These are phyloP conservation scores for Myotis brandtii DNA, from an alignment of 2,113 vertebrate genomes.

Conservation along the genomic window DNA sequence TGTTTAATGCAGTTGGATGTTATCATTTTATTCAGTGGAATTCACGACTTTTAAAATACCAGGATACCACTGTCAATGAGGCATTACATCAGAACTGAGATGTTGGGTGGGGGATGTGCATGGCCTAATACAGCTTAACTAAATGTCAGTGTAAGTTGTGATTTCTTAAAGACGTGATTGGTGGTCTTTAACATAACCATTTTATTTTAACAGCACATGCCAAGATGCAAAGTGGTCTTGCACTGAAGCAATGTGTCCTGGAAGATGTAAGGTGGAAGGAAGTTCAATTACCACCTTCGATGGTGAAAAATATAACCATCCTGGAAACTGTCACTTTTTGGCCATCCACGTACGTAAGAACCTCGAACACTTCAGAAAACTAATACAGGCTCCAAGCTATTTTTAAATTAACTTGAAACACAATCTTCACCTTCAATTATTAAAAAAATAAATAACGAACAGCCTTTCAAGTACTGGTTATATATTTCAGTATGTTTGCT, in stretches of 20 bases:
- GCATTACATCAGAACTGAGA: not conserved
- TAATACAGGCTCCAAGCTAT: not conserved
- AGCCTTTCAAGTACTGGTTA: not conserved
- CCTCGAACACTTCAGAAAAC: not conserved
- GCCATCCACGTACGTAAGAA: constrained; percentile 75
- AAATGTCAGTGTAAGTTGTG: not conserved
- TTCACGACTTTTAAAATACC: not conserved
- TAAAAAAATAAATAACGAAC: not conserved
- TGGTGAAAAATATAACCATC: constrained; percentile 70
- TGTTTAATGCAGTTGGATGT: not conserved
- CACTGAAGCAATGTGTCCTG: constrained; percentile 69
- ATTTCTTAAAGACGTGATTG: not conserved
- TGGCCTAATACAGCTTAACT: not conserved
- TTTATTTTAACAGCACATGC: constrained; percentile 75
- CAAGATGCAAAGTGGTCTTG: constrained; percentile 81
- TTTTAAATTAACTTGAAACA: not conserved
- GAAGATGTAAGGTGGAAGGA: constrained; percentile 82
- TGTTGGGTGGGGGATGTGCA: not conserved
- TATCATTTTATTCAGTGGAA: not conserved
- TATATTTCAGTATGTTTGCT: not conserved
- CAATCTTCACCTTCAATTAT: constrained; percentile 8
- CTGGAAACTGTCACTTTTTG: constrained; percentile 81
- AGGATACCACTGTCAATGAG: not conserved
- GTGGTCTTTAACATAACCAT: not conserved
- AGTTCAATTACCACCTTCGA: constrained; percentile 79